Conservation (phyloP, 2,888 invertebrate species). For the Amphipoea lucens region DNA sequence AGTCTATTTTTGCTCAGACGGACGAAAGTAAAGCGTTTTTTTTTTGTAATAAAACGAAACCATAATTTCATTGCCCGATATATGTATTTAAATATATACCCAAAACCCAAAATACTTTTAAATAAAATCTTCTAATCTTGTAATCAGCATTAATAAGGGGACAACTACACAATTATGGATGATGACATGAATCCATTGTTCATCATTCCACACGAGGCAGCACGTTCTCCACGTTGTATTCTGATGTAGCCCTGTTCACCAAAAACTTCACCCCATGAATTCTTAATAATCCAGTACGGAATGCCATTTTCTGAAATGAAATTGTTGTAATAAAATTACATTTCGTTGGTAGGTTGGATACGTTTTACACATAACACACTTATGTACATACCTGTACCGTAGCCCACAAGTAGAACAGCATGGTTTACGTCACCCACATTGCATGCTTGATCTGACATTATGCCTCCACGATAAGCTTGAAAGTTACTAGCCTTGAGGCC, state of each 20-base stretch:
- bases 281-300: slow-evolving; percentile 83
- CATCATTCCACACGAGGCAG: slow-evolving; percentile 80
- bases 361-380: background rate
- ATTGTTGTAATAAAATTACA: background rate
- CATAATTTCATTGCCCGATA: background rate
- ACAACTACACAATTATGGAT: slow-evolving; percentile 5
- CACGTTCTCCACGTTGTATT: slow-evolving; percentile 93
- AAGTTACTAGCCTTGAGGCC: background rate
- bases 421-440: slow-evolving; percentile 1
- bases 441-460: slow-evolving; percentile 10
- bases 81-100: slow-evolving; percentile 17
- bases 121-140: background rate
- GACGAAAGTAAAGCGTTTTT: background rate
- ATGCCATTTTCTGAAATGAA: slow-evolving; percentile 38
- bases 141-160: too few species aligned
- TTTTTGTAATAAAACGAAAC: background rate
- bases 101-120: background rate
- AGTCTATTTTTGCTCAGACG: background rate
- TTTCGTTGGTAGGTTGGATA: background rate
- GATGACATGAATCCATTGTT: slow-evolving; percentile 22
- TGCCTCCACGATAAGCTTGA: background rate
- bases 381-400: slow-evolving; percentile 52
- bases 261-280: slow-evolving; percentile 93
- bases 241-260: slow-evolving; percentile 94
- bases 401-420: slow-evolving; percentile 55